Conservation (phyloP, 2,113 vertebrate genomes). For the Paramisgurnus dabryanus region DNA sequence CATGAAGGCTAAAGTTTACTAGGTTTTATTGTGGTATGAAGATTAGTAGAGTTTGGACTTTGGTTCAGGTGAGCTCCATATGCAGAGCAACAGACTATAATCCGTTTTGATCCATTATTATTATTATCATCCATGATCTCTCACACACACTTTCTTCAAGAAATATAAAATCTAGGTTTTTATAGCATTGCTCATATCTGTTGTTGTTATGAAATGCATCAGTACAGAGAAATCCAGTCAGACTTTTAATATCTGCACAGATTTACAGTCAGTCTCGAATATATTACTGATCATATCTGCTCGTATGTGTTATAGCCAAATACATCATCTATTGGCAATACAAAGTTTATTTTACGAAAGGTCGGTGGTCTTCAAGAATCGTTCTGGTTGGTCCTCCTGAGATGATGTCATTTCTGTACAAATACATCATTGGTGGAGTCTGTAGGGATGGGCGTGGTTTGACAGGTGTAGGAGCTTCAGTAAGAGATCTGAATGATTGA, state of each 20-base stretch:
- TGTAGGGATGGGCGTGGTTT: slow-evolving; percentile 42
- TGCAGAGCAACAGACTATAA: too few relatives aligned
- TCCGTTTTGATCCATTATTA: too few relatives aligned
- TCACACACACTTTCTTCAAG: too few relatives aligned
- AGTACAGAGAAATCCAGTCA: neutral
- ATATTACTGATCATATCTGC: neutral
- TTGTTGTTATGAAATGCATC: neutral
- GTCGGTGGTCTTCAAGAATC: neutral
- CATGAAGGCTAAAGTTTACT: too few relatives aligned
- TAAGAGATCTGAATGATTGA: slow-evolving; percentile 41
- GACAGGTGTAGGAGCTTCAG: slow-evolving; percentile 55
- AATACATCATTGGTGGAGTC: slow-evolving; percentile 45
- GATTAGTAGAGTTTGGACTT: too few relatives aligned
- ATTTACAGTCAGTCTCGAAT: neutral
- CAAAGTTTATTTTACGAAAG: slow-evolving; percentile 53
- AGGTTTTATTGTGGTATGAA: too few relatives aligned
- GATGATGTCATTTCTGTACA: neutral
- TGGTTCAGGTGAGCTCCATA: too few relatives aligned
- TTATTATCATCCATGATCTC: too few relatives aligned
- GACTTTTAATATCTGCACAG: slow-evolving; percentile 23
- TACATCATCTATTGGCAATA: slow-evolving; percentile 43
- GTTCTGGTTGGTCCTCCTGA: slow-evolving; percentile 30
- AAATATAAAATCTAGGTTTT: too few relatives aligned
- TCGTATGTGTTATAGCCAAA: slow-evolving; percentile 7
- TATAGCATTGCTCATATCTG: too few relatives aligned